Evolutionary conservation across 1,140 invertebrate genomes (phyloP).

Genomic region (Drosophila mayri): DNA sequence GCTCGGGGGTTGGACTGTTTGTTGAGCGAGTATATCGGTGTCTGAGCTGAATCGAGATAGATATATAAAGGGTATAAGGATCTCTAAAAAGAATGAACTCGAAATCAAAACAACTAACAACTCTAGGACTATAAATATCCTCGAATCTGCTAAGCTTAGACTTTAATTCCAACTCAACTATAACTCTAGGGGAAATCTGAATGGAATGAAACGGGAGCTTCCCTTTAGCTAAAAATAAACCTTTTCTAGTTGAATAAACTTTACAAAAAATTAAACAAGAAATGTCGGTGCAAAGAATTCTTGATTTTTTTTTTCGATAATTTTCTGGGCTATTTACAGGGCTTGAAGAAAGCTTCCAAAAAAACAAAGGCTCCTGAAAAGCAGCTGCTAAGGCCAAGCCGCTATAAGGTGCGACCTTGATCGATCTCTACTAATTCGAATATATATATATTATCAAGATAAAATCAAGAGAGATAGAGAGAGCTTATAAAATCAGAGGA

Average conservation of each 20-base stretch:
- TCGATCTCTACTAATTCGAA: conserved; percentile 28
- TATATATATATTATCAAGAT: conserved; percentile 14
- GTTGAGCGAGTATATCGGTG: conserved; percentile 45
- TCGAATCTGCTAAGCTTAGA: not conserved
- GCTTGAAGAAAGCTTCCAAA: conserved; percentile 27
- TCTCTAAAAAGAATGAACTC: conserved; percentile 1
- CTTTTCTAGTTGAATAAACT: conserved; percentile 6
- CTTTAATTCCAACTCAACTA: conserved; percentile 1
- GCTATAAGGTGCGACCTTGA: conserved; percentile 30
- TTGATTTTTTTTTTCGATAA: conserved; percentile 11
- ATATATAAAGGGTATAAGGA: not conserved
- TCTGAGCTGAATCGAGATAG: conserved; percentile 38
- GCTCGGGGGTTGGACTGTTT: conserved; percentile 52
- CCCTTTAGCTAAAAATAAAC: conserved; percentile 13
- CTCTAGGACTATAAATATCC: conserved; percentile 15
- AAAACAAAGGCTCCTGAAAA: conserved; percentile 22
- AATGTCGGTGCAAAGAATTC: conserved; percentile 56
- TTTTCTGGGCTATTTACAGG: conserved; percentile 39
- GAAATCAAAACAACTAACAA: conserved; percentile 26
- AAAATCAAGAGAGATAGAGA: conserved; percentile 7
- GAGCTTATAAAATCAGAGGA: conserved; percentile 23
- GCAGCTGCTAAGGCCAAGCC: conserved; percentile 45
- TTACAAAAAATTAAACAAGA: conserved; percentile 2
- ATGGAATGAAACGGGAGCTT: conserved; percentile 36
- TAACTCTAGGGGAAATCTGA: conserved; percentile 12